These are phyloP conservation scores for Diadumene lineata DNA, from an alignment of 92 coral and sea anemone genomes.

Conservation along the genomic window DNA sequence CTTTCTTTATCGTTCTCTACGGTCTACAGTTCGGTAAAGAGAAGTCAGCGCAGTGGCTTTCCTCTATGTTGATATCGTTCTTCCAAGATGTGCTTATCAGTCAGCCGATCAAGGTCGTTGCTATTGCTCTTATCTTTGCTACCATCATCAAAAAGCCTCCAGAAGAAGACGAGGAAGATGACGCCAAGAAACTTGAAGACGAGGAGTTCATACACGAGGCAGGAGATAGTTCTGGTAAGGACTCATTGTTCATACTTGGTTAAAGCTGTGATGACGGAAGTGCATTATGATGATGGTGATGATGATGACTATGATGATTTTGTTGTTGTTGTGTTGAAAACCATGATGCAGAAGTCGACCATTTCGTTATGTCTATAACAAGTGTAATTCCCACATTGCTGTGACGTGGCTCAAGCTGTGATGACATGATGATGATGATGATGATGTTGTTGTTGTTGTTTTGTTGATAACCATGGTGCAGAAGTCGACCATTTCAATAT, in stretches of 20 bases:
- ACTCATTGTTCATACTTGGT: not conserved
- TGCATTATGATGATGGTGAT: not conserved
- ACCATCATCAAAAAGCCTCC: constrained; percentile 89
- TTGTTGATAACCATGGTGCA: not conserved
- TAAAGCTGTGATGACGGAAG: not conserved
- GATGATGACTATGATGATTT: not conserved
- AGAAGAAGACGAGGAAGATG: constrained; percentile 81
- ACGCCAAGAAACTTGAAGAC: constrained; percentile 66
- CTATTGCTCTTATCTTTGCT: constrained; percentile 86
- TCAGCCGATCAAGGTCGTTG: constrained; percentile 90
- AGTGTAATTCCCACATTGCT: not conserved
- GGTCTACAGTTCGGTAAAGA: constrained; percentile 95
- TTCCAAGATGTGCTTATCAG: constrained; percentile 92
- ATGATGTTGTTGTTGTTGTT: not conserved
- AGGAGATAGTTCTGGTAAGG: constrained; percentile 30
- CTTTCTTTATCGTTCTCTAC: constrained; percentile 87
- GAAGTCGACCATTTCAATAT: too few relatives aligned
- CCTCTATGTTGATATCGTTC: constrained; percentile 87
- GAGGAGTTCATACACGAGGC: constrained; percentile 75
- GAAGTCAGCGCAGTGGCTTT: constrained; percentile 89
- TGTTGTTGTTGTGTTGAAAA: not conserved
- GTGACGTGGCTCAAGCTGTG: not conserved
- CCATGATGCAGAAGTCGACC: too few relatives aligned
- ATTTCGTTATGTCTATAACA: too few relatives aligned
- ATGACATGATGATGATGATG: not conserved